Evolutionary conservation across 2,113 vertebrate species (phyloP), one percentile per base, ranked within the genome.

Genomic region (Pyrgilauda ruficollis): DNA sequence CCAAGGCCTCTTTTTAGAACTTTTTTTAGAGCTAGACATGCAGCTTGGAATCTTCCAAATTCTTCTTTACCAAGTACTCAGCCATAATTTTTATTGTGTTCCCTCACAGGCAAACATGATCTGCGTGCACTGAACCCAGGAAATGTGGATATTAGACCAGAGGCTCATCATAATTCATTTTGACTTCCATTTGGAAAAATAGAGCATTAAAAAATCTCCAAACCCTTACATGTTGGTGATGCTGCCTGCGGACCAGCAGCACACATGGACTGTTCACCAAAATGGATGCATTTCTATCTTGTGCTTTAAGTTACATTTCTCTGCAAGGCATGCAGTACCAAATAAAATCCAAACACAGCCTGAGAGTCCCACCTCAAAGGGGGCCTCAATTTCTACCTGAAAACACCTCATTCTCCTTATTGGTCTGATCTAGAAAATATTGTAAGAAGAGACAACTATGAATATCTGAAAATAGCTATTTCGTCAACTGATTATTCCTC

Each of bases 231-330:
- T 23, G 31, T 31, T 49, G 24, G 19, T 44, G 30, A 35, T 44
- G 28, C 39, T 64, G 55, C 28, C 64, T 37, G 5, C 4, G 43
- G 39, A 59, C 19, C 15, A 59, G 11, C n/a, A 68, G 39, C 43
- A 27, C n/a, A 10, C 7, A 5, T 4, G 7, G 11, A 53, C n/a
- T 8, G 3, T 2, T 49, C 7, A 10, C 33, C 4, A 49, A 47
- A 59, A 49, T 1, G 1, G 24, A 46, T 1, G 1, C 2, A 14
- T 66, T 89, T 31, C 31, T 28, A 26, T 24, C 6, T 41, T 19
- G 9, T 39, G 24, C 9, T 47, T 30, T 15, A 26, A 19, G 4
- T 30, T 13, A 10, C 2, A 18, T 50, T 59, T 63, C 37, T 27
- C 73, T 58, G 14, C 11, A 44, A 80, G 44, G 47, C 4, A 12